A percentile compares a stretch with the other conserved stretches of the same genome.
These are phyloP conservation scores for Drosophila navojoa DNA, from an alignment of 1,140 invertebrate species.

Conservation along the genomic window DNA sequence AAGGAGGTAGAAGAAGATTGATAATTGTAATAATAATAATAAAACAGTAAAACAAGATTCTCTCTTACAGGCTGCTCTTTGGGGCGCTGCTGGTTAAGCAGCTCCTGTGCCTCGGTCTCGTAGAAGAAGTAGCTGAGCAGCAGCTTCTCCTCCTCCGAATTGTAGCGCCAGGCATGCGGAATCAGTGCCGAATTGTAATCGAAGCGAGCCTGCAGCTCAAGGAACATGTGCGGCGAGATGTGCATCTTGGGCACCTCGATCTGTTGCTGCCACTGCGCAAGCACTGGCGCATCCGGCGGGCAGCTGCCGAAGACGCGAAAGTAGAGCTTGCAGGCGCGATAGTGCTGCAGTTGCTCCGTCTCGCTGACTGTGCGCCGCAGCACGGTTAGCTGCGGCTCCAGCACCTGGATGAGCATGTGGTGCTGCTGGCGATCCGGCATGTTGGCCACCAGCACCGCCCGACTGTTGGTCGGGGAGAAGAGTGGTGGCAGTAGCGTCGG, in stretches of 20 bases:
- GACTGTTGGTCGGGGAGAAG: slow-evolving; percentile 36
- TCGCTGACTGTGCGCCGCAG: slow-evolving; percentile 40
- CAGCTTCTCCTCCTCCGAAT: slow-evolving; percentile 44
- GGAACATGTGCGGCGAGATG: slow-evolving; percentile 63
- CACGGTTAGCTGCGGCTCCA: slow-evolving; percentile 62
- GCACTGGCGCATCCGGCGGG: background rate
- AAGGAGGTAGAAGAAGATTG: background rate
- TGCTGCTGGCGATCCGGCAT: slow-evolving; percentile 53
- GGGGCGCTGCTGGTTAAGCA: background rate
- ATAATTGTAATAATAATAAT: background rate
- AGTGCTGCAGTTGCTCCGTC: slow-evolving; percentile 28
- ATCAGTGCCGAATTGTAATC: slow-evolving; percentile 29
- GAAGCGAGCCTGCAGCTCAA: slow-evolving; percentile 30
- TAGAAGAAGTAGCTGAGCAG: slow-evolving; percentile 62
- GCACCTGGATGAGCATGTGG: slow-evolving; percentile 65
- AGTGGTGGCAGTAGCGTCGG: slow-evolving; percentile 23
- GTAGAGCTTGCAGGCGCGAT: slow-evolving; percentile 57
- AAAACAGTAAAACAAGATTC: background rate
- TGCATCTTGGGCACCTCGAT: slow-evolving; percentile 53
- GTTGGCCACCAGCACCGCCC: slow-evolving; percentile 45
- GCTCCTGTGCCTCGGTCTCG: slow-evolving; percentile 41
- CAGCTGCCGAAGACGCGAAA: slow-evolving; percentile 34
- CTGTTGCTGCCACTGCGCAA: slow-evolving; percentile 52
- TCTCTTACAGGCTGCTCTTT: background rate
- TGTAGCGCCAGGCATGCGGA: slow-evolving; percentile 45